Percentiles rank a stretch among this genome's conserved stretches.
These are phyloP conservation scores for Ladona fulva DNA, from an alignment of 1,140 invertebrate species.

Conservation along the genomic window DNA sequence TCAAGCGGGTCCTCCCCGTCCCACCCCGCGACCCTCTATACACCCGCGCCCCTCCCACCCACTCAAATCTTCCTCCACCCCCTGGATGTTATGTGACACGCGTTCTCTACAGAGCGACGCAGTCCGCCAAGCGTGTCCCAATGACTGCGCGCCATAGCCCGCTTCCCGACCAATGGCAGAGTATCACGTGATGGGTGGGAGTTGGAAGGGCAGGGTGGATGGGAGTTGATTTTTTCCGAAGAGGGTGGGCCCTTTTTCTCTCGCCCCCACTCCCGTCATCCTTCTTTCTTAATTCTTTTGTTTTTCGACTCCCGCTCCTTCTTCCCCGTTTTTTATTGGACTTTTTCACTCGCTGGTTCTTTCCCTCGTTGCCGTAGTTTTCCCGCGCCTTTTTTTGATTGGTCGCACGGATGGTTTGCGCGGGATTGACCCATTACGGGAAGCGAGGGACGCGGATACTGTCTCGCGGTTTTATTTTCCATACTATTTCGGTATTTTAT, in stretches of 20 bases:
- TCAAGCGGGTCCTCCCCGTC: background rate
- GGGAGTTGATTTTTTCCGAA: background rate
- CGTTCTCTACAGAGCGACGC: background rate
- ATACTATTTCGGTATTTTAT: too few relatives aligned
- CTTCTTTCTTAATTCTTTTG: too few relatives aligned
- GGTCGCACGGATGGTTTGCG: too few relatives aligned
- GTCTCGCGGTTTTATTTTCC: too few relatives aligned
- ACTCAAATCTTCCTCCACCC: background rate
- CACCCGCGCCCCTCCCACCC: background rate
- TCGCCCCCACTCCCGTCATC: background rate
- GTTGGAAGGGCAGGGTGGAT: background rate
- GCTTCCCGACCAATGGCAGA: background rate
- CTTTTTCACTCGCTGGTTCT: too few relatives aligned
- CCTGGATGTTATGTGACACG: background rate
- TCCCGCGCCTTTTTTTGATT: too few relatives aligned
- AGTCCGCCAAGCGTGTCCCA: background rate
- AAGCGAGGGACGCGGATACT: too few relatives aligned
- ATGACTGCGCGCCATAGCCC: background rate
- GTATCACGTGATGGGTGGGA: background rate
- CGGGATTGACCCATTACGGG: too few relatives aligned
- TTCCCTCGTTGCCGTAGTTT: too few relatives aligned
- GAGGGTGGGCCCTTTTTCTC: background rate
- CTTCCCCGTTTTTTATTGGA: too few relatives aligned
- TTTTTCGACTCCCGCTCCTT: too few relatives aligned
- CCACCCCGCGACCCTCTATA: background rate